These are phyloP conservation scores for Trissolcus basalis DNA, from an alignment of 1,140 invertebrate species.

Conservation along the genomic window DNA sequence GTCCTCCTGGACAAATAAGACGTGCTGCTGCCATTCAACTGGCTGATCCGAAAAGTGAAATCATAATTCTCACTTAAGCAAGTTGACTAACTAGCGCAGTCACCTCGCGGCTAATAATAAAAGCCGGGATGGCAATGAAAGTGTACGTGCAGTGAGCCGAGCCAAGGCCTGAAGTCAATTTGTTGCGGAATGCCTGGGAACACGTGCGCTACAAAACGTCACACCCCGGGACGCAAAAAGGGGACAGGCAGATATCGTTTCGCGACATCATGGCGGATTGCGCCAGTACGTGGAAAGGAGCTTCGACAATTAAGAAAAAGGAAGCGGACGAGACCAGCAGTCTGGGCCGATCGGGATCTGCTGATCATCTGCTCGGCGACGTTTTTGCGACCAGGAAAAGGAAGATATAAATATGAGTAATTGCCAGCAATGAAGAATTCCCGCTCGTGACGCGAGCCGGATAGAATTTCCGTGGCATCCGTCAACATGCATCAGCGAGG, in stretches of 20 bases:
- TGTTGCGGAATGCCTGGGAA: slow-evolving; percentile 75
- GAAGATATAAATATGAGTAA: slow-evolving; percentile 56
- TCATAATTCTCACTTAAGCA: slow-evolving; percentile 77
- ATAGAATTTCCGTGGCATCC: slow-evolving; percentile 17
- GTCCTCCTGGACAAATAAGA: slow-evolving; percentile 74
- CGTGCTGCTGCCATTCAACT: slow-evolving; percentile 39
- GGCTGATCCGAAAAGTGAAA: slow-evolving; percentile 61
- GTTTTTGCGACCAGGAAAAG: slow-evolving; percentile 42
- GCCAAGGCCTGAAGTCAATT: slow-evolving; percentile 75
- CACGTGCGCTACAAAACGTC: slow-evolving; percentile 65
- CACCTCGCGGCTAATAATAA: slow-evolving; percentile 74
- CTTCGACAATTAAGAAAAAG: slow-evolving; percentile 61
- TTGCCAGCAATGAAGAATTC: slow-evolving; percentile 26
- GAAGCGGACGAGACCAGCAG: slow-evolving; percentile 62
- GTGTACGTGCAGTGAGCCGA: slow-evolving; percentile 20
- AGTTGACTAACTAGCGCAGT: slow-evolving; percentile 73
- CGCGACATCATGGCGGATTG: slow-evolving; percentile 37
- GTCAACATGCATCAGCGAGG: slow-evolving; percentile 23
- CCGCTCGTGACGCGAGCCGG: slow-evolving; percentile 3
- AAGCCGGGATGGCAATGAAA: slow-evolving; percentile 58
- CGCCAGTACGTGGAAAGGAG: slow-evolving; percentile 45
- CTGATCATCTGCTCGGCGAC: slow-evolving; percentile 43
- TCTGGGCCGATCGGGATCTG: slow-evolving; percentile 57
- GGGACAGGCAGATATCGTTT: slow-evolving; percentile 17
- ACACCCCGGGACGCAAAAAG: slow-evolving; percentile 21